phyloP scores from a whole-genome alignment of 1,140 invertebrate species.

The Trichonephila clavata region DNA sequence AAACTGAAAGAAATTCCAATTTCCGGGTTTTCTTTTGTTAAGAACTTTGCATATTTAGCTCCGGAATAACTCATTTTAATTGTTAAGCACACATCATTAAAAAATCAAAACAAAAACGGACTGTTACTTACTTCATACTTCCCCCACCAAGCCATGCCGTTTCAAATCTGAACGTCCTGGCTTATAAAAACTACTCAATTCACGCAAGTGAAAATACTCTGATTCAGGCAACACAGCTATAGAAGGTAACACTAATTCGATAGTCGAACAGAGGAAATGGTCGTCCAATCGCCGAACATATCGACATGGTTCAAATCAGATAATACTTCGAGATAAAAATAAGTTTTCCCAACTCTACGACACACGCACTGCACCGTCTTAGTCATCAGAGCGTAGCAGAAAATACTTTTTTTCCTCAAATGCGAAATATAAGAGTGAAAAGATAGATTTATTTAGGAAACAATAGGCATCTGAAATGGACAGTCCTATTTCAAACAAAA shows the following conservation, averaged over 20 bases:
- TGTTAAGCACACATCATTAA: too few relatives aligned
- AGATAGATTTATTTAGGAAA: neutral
- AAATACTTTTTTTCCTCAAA: neutral
- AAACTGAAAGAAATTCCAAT: too few relatives aligned
- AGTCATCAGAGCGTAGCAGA: neutral
- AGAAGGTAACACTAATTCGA: neutral
- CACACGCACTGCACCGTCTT: neutral
- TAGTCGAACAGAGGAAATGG: neutral
- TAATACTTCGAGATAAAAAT: constrained; percentile 7
- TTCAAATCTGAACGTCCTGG: neutral
- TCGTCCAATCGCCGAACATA: neutral
- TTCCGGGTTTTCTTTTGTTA: too few relatives aligned
- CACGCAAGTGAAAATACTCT: neutral
- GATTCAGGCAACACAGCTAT: neutral
- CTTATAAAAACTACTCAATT: neutral
- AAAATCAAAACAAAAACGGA: neutral
- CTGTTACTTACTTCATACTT: neutral
- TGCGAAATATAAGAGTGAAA: neutral
- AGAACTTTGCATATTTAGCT: too few relatives aligned
- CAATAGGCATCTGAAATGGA: neutral
- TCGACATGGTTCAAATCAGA: constrained; percentile 15
- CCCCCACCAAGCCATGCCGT: constrained; percentile 6
- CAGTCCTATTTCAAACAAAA: too few relatives aligned
- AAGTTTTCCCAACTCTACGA: neutral
- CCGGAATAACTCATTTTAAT: too few relatives aligned